Percentiles rank a stretch among this genome's conserved stretches.
These are phyloP conservation scores for Typhlomys cinereus DNA, from an alignment of 2,113 vertebrate species.

Conservation along the genomic window DNA sequence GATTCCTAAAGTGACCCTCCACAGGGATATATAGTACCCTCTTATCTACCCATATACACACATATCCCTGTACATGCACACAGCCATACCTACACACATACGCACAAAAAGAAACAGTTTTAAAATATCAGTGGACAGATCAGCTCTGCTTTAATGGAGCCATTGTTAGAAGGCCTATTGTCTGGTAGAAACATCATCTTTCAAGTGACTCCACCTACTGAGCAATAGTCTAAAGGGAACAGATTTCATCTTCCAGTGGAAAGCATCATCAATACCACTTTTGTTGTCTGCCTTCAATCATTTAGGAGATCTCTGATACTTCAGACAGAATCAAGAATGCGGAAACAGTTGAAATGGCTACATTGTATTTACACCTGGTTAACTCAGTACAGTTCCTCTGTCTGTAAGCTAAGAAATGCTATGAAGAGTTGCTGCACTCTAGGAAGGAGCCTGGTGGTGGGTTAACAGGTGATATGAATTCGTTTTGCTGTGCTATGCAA, in stretches of 20 bases:
- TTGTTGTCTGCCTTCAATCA: background rate
- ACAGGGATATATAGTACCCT: no score
- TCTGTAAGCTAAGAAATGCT: background rate
- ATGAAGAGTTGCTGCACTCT: background rate
- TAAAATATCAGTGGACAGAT: slow-evolving; percentile 21
- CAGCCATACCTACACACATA: no score
- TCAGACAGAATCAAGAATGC: background rate
- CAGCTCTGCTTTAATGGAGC: background rate
- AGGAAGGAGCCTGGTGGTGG: background rate
- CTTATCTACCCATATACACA: no score
- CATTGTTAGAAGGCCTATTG: slow-evolving; percentile 30
- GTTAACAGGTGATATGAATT: background rate
- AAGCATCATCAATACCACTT: slow-evolving; percentile 10
- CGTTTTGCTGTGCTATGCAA: background rate
- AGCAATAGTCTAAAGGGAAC: background rate
- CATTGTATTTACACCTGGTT: background rate
- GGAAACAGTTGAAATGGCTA: background rate
- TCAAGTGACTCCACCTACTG: background rate
- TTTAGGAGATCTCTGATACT: background rate
- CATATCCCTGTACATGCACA: no score
- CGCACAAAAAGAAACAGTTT: slow-evolving; percentile 7
- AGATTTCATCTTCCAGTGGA: slow-evolving; percentile 34
- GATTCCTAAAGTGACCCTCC: no score
- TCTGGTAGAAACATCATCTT: background rate
- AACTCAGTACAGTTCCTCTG: background rate